Percentiles rank a stretch among this genome's conserved stretches.
phyloP scores from a whole-genome alignment of 2,113 vertebrate species.

The Anolis sagrei region DNA sequence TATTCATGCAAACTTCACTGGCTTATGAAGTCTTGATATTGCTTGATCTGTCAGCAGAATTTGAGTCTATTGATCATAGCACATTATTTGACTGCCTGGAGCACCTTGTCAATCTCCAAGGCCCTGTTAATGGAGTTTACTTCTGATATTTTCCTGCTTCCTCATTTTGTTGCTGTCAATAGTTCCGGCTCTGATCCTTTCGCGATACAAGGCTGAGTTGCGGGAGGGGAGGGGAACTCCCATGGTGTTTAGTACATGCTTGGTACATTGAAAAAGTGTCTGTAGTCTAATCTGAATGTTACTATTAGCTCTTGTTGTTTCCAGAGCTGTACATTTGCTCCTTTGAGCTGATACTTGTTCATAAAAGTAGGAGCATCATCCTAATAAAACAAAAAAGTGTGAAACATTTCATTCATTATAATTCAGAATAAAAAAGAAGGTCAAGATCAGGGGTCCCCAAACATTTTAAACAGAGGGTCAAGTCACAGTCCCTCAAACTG shows the following conservation, averaged over 20 bases:
- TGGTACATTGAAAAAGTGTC: background rate
- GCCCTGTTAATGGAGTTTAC: constrained; percentile 51
- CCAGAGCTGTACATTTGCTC: background rate
- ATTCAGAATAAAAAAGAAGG: background rate
- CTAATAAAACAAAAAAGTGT: constrained; percentile 7
- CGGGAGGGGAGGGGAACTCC: background rate
- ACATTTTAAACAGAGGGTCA: too few relatives aligned
- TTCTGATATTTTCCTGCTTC: constrained; percentile 23
- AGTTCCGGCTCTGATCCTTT: constrained; percentile 35
- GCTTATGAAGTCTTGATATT: constrained; percentile 69
- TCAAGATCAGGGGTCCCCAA: too few relatives aligned
- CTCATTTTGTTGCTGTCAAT: constrained; percentile 43
- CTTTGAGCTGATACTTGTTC: background rate
- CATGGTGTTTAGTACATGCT: background rate
- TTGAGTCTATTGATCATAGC: constrained; percentile 70
- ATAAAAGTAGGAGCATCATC: background rate
- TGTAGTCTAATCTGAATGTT: background rate
- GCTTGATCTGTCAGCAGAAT: constrained; percentile 67
- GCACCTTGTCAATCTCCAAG: constrained; percentile 64
- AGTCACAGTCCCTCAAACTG: too few relatives aligned
- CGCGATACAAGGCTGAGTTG: background rate
- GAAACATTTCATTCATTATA: background rate
- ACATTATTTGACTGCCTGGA: constrained; percentile 63
- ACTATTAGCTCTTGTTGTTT: background rate
- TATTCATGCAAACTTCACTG: constrained; percentile 70